Evolutionary conservation across 2,888 invertebrate genomes (phyloP).

Genomic region (Geophilus truncorum): DNA sequence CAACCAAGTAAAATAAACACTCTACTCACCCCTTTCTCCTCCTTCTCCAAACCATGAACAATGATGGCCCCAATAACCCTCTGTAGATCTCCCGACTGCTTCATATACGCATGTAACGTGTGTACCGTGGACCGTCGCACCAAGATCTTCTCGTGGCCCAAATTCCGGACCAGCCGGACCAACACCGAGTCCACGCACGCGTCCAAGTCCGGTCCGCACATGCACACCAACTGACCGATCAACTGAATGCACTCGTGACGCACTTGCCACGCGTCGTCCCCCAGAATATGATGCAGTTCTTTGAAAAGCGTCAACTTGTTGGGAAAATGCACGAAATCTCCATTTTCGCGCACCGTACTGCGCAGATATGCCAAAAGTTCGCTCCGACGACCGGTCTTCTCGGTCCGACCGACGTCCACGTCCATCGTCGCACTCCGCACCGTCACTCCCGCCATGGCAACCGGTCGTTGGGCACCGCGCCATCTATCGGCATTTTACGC

Average conservation of each 20-base stretch:
- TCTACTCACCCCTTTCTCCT: constrained; percentile 42
- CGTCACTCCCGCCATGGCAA: too few relatives aligned
- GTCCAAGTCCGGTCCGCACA: constrained; percentile 64
- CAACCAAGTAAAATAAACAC: too few relatives aligned
- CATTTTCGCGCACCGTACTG: constrained; percentile 45
- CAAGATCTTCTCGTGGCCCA: constrained; percentile 56
- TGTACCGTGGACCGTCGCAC: constrained; percentile 49
- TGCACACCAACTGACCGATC: constrained; percentile 69
- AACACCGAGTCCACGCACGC: constrained; percentile 59
- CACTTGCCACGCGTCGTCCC: constrained; percentile 51
- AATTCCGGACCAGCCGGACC: constrained; percentile 67
- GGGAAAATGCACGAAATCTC: constrained; percentile 45
- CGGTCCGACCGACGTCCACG: too few relatives aligned
- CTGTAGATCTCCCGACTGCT: constrained; percentile 49
- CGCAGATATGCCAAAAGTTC: constrained; percentile 46
- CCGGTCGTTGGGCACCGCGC: too few relatives aligned
- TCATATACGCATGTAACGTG: constrained; percentile 51
- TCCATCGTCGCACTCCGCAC: too few relatives aligned
- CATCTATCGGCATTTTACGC: too few relatives aligned
- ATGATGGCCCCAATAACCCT: constrained; percentile 48
- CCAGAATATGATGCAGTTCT: constrained; percentile 48
- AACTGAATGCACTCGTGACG: constrained; percentile 53
- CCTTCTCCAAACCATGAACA: constrained; percentile 48
- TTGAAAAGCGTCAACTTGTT: constrained; percentile 46
- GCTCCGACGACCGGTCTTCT: constrained; percentile 38